These are phyloP conservation scores for Adelosebastes latens DNA, from an alignment of 2,797 vertebrate genomes.

Conservation along the genomic window DNA sequence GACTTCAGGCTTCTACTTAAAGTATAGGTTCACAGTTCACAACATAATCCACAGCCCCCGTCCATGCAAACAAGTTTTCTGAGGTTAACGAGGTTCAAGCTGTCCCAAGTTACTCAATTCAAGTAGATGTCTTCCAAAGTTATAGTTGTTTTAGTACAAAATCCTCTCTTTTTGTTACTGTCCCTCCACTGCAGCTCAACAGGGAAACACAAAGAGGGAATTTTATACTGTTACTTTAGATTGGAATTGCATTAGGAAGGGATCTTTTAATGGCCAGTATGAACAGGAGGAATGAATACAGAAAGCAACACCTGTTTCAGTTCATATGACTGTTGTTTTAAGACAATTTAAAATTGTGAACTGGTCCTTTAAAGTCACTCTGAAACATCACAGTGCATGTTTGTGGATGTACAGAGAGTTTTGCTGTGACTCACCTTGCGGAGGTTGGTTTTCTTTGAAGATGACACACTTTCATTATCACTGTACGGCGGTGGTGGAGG, in stretches of 20 bases:
- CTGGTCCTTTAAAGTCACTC: neutral
- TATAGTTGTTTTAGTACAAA: too few relatives aligned
- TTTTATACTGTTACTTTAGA: neutral
- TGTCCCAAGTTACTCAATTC: neutral
- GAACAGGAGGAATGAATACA: neutral
- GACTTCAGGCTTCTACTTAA: too few relatives aligned
- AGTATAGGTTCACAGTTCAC: too few relatives aligned
- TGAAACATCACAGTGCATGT: neutral
- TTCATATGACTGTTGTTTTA: neutral
- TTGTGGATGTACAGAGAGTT: too few relatives aligned
- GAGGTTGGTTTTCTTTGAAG: constrained; percentile 86
- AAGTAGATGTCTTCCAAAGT: neutral
- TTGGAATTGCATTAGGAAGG: neutral
- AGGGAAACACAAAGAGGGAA: neutral
- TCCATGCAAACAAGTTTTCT: neutral
- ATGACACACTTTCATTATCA: constrained; percentile 86
- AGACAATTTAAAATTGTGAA: neutral
- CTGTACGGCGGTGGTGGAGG: constrained; percentile 76
- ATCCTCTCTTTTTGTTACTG: too few relatives aligned
- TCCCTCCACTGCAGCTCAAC: neutral
- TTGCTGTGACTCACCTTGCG: constrained; percentile 82
- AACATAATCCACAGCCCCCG: neutral
- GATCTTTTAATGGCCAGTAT: neutral
- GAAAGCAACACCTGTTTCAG: neutral
- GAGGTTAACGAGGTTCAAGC: neutral